Evolutionary conservation across 1,140 invertebrate species (phyloP), one percentile per base, ranked within the genome.

Genomic region (Berghia stephanieae): DNA sequence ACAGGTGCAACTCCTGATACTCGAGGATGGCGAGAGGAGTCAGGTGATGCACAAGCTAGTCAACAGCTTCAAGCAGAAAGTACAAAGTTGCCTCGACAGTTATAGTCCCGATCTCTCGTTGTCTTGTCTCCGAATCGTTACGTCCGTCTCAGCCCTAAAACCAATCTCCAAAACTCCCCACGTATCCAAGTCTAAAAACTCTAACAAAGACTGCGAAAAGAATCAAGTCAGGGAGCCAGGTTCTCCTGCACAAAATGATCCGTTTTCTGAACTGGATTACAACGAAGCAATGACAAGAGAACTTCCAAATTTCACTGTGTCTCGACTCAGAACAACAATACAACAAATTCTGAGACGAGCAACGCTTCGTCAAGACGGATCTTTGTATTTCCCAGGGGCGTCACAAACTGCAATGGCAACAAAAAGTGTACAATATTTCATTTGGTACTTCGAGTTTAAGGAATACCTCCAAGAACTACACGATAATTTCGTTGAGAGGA

Each of bases 401-500:
- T 77, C 77, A 8, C 31, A 46, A 34, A 38, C 21, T 31, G 31
- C 55, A 31, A 60, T 68, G 69, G 60, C 67, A 60, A 84, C 57
- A 57, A 81, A 69, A 49, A 86, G 69, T 75, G 74, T 82, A n/a
- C 79, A 82, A 44, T 87, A 86, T 60, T 87, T 87, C 63, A 80
- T 79, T 5, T 87, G 86, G 86, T 87, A 86, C 63, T 85, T 86
- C 52, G 78, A 86, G n/a, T 83, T 84, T 67, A 74, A 86, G 55
- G 81, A 84, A 60, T 87, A 86, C 66, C 63, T 86, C 13, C 67
- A 83, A 13, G 80, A 85, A 52, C 79, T 87, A 1, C 75, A 82
- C 21, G 70, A 63, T 13, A 86, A 84, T 66, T 87, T 86, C 69
- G 76, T 81, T n/a, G 82, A 83, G n/a, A 73, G 85, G 34, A 84